Evolutionary conservation across 2,797 vertebrate genomes (phyloP).

Genomic region (Pangasius djambal): DNA sequence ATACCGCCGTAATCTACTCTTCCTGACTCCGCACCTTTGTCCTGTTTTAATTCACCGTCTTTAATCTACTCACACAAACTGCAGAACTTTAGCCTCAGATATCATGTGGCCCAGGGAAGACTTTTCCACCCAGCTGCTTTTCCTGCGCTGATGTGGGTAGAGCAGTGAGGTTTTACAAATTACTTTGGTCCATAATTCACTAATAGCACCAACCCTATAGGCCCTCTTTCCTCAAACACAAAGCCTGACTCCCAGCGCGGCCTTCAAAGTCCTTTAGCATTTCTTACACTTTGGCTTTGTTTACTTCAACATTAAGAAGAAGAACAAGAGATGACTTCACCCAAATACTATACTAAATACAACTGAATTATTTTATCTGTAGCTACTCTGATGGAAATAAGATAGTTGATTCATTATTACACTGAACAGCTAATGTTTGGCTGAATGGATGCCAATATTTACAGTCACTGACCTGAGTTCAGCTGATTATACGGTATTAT

Average conservation of each 20-base stretch:
- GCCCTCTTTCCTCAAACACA: background rate
- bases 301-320: background rate
- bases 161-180: background rate
- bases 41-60: conserved; percentile 20
- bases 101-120: background rate
- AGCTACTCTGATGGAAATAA: background rate
- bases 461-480: background rate
- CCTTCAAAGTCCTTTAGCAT: background rate
- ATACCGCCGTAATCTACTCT: conserved; percentile 46
- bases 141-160: background rate
- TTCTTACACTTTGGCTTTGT: background rate
- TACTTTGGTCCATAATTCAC: background rate
- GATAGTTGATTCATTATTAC: background rate
- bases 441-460: background rate
- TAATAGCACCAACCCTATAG: background rate
- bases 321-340: background rate
- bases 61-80: conserved; percentile 16
- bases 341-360: background rate
- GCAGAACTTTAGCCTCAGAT: background rate
- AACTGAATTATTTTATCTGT: background rate
- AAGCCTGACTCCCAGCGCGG: background rate
- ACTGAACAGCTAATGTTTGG: background rate
- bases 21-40: conserved; percentile 36
- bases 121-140: conserved; percentile 6
- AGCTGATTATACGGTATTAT: background rate